Evolutionary conservation across 2,888 invertebrate genomes (phyloP), one percentile per base, ranked within the genome.

Genomic region (Rotaria macrura): DNA sequence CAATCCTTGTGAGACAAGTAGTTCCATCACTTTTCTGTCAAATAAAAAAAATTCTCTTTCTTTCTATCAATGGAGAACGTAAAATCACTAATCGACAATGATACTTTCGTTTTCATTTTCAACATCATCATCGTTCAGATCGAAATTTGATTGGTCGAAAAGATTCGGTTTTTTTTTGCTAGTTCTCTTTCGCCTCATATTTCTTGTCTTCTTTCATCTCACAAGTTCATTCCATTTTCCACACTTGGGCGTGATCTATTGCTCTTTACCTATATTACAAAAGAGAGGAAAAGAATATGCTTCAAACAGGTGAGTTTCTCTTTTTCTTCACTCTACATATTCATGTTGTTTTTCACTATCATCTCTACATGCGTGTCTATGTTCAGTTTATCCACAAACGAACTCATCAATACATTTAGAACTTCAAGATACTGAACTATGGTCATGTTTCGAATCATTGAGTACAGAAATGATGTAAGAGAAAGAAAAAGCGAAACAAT

Each of bases 401-500:
- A 34, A 65, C 14, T 29, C 65, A 65, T 1, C 65, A 34, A 34
- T 65, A 65, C 65, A 65, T 65, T 65, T 65, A 34, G 65, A 65
- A 17, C 14, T 65, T 2, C 65, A 65, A 65, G 65, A 65, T 65
- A 65, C 65, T 29, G 65, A 65, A 65, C 34, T 65, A 34, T 65
- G 65, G 65, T 65, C 65, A 65, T 29, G 65, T 65, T 65, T 65
- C 65, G 65, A 65, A 65, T 29, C 65, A 34, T 65, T 65, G 34
- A 65, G 65, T 65, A 65, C 65, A 65, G 65, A 65, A 65, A 65
- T 65, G 65, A 65, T 65, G 65, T 65, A 65, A 65, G 29, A 57
- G 4, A 49, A 17, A 49, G 2, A 49, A 14, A 49, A 49, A 49
- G 9, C 14, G 17, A 49, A 5, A 49, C 49, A 17, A 9, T 49